Evolutionary conservation across 2,888 invertebrate species (phyloP).

Genomic region (Nomada ruficornis): DNA sequence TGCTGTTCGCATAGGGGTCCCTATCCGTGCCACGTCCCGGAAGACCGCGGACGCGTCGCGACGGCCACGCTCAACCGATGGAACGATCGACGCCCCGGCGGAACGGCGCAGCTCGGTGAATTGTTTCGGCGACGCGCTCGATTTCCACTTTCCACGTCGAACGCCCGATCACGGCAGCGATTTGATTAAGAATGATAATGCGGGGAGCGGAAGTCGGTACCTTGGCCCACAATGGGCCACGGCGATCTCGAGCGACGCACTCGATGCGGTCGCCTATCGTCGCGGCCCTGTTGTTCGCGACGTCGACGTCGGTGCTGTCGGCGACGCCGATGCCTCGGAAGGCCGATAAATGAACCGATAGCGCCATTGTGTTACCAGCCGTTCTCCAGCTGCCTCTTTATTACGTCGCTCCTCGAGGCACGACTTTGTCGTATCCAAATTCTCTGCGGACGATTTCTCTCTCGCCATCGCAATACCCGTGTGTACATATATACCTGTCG

Average conservation of each 20-base stretch:
- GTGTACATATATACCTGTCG: not conserved
- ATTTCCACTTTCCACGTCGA: conserved; percentile 12
- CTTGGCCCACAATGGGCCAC: conserved; percentile 73
- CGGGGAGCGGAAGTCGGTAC: conserved; percentile 76
- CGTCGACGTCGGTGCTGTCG: conserved; percentile 59
- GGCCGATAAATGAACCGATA: conserved; percentile 84
- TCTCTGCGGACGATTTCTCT: conserved; percentile 3
- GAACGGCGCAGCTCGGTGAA: not conserved
- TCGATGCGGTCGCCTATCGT: conserved; percentile 58
- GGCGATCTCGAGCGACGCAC: conserved; percentile 67
- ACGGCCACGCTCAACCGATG: too few species aligned
- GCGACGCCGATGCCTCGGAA: conserved; percentile 74
- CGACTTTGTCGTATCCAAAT: conserved; percentile 58
- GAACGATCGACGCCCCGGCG: too few species aligned
- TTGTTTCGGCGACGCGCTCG: conserved; percentile 1
- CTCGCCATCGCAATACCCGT: not conserved
- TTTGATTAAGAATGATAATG: conserved; percentile 82
- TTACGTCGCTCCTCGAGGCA: conserved; percentile 70
- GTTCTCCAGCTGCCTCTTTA: conserved; percentile 73
- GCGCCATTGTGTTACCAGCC: conserved; percentile 78
- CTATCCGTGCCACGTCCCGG: conserved; percentile 12
- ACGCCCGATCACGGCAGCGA: conserved; percentile 70
- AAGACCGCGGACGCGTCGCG: not conserved
- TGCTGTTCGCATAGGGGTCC: not conserved
- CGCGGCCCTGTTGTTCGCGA: conserved; percentile 46